These are phyloP conservation scores for Drosophila athabasca DNA, from an alignment of 1,140 invertebrate genomes.

Conservation along the genomic window DNA sequence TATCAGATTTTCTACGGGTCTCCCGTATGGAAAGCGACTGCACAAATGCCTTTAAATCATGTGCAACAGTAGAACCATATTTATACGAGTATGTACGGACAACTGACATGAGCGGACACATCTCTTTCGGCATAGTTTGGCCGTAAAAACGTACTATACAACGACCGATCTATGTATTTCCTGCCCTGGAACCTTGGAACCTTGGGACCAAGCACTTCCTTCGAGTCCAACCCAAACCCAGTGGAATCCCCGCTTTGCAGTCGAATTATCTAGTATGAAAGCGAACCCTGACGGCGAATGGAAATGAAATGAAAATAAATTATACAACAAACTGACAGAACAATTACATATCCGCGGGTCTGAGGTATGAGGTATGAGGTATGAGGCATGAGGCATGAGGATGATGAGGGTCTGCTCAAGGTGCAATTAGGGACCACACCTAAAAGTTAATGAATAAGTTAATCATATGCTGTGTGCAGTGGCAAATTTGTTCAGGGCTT, in stretches of 20 bases:
- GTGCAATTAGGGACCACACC: conserved; percentile 55
- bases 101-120: too few species aligned
- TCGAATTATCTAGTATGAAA: conserved; percentile 42
- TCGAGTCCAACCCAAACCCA: conserved; percentile 5
- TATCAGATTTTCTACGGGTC: conserved; percentile 49
- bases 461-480: conserved; percentile 45
- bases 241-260: conserved; percentile 18
- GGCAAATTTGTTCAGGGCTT: conserved; percentile 27
- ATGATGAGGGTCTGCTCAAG: conserved; percentile 19
- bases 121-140: too few species aligned
- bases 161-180: too few species aligned
- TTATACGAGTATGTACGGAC: neutral
- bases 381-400: too few species aligned
- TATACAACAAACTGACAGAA: conserved; percentile 41
- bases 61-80: conserved; percentile 22
- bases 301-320: conserved; percentile 28
- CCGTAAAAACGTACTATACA: too few species aligned
- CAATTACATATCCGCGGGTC: conserved; percentile 29
- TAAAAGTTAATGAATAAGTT: conserved; percentile 55
- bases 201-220: neutral
- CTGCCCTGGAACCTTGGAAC: too few species aligned
- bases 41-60: conserved; percentile 30
- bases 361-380: neutral
- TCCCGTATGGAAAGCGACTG: conserved; percentile 35
- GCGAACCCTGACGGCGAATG: conserved; percentile 32